Base-by-base conservation (phyloP, 92 coral and sea anemone species). In the Porites divaricata region DNA sequence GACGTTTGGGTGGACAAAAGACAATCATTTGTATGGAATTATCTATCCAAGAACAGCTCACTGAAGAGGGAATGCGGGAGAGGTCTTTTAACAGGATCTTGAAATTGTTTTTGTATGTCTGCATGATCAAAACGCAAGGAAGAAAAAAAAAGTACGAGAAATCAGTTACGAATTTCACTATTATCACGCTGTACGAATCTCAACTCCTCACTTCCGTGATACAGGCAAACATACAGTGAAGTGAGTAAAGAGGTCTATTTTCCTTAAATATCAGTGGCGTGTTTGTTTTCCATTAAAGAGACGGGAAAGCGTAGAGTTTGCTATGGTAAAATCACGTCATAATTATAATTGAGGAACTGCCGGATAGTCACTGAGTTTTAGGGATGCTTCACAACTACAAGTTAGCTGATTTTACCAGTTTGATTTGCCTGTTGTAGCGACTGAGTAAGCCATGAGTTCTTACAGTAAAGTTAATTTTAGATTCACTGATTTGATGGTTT, bases 381-480 rank as follows among this genome's bases (percentile, higher is more conserved):
- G 67, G 80, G 80, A 61, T 76, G 61, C 12, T 41, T 76, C 16
- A 19, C 80, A 52, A 54, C 35, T 48, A 74, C 50, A 62, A 74
- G 45, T 35, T 3, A 35, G 13, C 11, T 66, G 70, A 66, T 66
- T 66, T 66, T 66, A 23, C 26, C 10, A 1, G 70, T 9, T 66
- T 22, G 70, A 66, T 9, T 66, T 24, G 13, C 6, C 12, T 1
- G 7, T 69, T 19, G 35, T 0, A 15, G 10, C 4, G 15, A 17
- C 6, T 0, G 45, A 35, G 45, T 35, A 35, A 35, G 0, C 45
- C 5, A 35, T 35, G 4, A 6, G 45, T 35, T 48, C 9, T 71
- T 22, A 70, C 28, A 22, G 8, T 49, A 48, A 17, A 54, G 59
- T 54, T 54, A 15, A 54, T 54, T 15, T 11, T 54, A 54, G 59